These are phyloP conservation scores for Bacillus rossius DNA, from an alignment of 1,140 invertebrate species.

Conservation along the genomic window DNA sequence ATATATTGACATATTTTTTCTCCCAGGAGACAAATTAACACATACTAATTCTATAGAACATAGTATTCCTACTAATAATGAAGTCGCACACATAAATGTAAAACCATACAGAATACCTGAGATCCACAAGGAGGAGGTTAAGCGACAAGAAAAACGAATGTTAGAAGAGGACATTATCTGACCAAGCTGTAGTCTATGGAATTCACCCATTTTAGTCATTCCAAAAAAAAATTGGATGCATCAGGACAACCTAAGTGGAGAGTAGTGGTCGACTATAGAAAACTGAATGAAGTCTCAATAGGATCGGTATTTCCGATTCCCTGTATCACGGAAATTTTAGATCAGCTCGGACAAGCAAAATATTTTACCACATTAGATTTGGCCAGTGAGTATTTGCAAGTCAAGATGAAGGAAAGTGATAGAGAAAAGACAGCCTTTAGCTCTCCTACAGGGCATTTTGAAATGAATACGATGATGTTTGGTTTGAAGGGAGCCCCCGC, in stretches of 20 bases:
- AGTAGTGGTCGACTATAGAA: conserved; percentile 39
- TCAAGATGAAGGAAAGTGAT: conserved; percentile 23
- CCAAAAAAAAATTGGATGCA: conserved; percentile 14
- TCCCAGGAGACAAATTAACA: conserved; percentile 7
- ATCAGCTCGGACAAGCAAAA: conserved; percentile 25
- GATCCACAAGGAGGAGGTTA: conserved; percentile 5
- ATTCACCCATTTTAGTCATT: conserved; percentile 8
- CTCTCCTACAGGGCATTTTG: conserved; percentile 30
- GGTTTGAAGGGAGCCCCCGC: conserved; percentile 37
- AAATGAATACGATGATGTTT: conserved; percentile 34
- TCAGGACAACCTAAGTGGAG: conserved; percentile 8
- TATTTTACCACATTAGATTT: conserved; percentile 38
- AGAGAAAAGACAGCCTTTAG: conserved; percentile 44
- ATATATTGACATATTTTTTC: conserved; percentile 11
- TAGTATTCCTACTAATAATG: not conserved
- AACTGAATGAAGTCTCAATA: conserved; percentile 36
- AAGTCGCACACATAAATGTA: not conserved
- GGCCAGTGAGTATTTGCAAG: conserved; percentile 32
- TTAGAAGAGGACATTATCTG: conserved; percentile 10
- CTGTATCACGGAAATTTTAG: conserved; percentile 41
- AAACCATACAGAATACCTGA: conserved; percentile 10
- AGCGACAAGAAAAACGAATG: conserved; percentile 6
- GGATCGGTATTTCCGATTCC: conserved; percentile 44
- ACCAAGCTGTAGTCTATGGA: not conserved
- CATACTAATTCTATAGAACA: conserved; percentile 5